These are phyloP conservation scores for Albula glossodonta DNA, from an alignment of 2,113 vertebrate species.

Conservation along the genomic window DNA sequence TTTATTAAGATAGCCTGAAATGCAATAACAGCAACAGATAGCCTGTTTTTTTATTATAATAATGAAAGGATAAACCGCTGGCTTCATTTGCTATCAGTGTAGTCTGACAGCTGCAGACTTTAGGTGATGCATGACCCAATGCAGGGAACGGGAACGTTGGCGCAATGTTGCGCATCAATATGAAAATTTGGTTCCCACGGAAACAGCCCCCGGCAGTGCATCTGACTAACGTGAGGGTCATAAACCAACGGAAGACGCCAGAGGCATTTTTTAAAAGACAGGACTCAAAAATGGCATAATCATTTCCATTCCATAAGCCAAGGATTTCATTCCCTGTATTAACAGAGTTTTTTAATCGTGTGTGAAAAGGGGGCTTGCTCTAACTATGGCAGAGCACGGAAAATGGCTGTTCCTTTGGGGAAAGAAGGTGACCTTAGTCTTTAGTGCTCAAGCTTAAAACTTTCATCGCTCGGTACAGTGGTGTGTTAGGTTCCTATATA, in stretches of 20 bases:
- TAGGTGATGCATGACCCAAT: conserved; percentile 79
- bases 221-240: conserved; percentile 72
- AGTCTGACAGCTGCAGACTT: conserved; percentile 68
- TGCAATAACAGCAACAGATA: conserved; percentile 49
- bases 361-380: conserved; percentile 65
- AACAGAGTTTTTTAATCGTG: conserved; percentile 69
- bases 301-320: conserved; percentile 62
- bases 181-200: conserved; percentile 75
- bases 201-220: conserved; percentile 61
- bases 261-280: conserved; percentile 60
- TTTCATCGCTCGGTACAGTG: neutral
- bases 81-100: conserved; percentile 68
- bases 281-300: conserved; percentile 66
- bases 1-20: conserved; percentile 28
- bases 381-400: conserved; percentile 67
- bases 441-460: neutral
- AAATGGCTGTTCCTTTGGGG: conserved; percentile 36
- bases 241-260: conserved; percentile 66
- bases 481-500: neutral
- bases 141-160: conserved; percentile 58
- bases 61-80: conserved; percentile 65
- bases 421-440: neutral
- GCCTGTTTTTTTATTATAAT: conserved; percentile 60
- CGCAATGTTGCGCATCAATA: conserved; percentile 72
- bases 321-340: conserved; percentile 58